Conservation (phyloP, 2,113 vertebrate genomes). For the Puma concolor region DNA sequence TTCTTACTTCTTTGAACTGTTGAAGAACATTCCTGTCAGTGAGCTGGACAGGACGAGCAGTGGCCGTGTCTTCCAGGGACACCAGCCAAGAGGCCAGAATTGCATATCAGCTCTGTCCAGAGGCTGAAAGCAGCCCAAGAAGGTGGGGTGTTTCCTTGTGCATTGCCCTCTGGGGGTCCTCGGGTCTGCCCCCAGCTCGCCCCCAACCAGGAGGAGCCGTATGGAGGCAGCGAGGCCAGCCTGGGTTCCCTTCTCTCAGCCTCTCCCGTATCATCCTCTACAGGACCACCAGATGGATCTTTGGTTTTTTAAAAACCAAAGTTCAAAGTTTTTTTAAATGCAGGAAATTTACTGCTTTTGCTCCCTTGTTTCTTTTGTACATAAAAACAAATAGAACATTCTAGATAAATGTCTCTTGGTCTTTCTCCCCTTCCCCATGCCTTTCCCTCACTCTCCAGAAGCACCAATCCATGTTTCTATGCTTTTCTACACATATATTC, state of each 20-base stretch:
- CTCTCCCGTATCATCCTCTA: background rate
- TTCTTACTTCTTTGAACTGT: background rate
- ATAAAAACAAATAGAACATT: background rate
- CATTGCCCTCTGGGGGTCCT: background rate
- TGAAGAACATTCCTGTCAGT: background rate
- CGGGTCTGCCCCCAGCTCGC: background rate
- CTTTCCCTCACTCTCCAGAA: background rate
- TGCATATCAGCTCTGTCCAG: background rate
- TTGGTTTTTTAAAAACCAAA: background rate
- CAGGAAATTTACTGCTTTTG: background rate
- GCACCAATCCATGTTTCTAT: background rate
- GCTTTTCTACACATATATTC: background rate
- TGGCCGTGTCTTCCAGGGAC: background rate
- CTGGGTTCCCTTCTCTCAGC: too few species aligned
- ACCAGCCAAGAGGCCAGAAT: background rate
- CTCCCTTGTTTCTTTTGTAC: background rate
- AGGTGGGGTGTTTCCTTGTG: background rate
- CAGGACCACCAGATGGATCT: background rate
- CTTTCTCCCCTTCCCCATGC: background rate
- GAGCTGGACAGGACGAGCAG: background rate
- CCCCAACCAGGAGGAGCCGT: background rate
- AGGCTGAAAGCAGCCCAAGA: background rate
- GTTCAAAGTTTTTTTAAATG: background rate
- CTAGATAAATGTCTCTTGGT: background rate
- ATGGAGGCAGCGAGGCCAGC: too few species aligned